Conservation (phyloP, 2,888 invertebrate species). For the Heliconius ethilla region DNA sequence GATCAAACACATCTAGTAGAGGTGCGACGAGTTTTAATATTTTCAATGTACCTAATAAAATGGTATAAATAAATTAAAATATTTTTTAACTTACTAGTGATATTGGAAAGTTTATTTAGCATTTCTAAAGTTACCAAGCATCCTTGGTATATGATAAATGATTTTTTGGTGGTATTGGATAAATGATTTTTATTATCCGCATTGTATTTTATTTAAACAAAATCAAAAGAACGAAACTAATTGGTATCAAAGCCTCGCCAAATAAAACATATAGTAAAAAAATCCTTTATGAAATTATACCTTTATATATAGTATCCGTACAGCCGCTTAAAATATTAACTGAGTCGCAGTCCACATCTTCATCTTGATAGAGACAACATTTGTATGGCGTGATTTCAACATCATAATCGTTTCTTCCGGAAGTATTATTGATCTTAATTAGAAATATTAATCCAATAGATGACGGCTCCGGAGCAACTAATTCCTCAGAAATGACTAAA, state of each 20-base stretch:
- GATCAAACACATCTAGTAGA: constrained; percentile 58
- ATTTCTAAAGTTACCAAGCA: background rate
- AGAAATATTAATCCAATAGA: constrained; percentile 60
- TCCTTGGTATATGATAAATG: no score
- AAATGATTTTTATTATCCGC: no score
- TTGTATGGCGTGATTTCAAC: constrained; percentile 61
- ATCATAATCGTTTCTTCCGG: constrained; percentile 52
- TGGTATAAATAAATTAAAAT: background rate
- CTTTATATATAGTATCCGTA: constrained; percentile 53
- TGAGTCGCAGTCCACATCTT: constrained; percentile 56
- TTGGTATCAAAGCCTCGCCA: no score
- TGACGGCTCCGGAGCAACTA: constrained; percentile 49
- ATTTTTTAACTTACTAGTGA: background rate
- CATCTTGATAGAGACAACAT: constrained; percentile 60
- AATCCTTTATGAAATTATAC: constrained; percentile 48
- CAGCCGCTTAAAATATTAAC: constrained; percentile 60
- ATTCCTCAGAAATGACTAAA: constrained; percentile 51
- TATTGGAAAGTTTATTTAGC: background rate
- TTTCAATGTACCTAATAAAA: constrained; percentile 55
- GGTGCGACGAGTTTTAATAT: constrained; percentile 63
- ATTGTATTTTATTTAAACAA: no score
- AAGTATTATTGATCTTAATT: constrained; percentile 60
- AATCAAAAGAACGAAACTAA: no score
- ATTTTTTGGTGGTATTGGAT: no score
- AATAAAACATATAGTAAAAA: no score